Conservation (phyloP, 2,113 vertebrate genomes). For the Crotalus horridus region DNA sequence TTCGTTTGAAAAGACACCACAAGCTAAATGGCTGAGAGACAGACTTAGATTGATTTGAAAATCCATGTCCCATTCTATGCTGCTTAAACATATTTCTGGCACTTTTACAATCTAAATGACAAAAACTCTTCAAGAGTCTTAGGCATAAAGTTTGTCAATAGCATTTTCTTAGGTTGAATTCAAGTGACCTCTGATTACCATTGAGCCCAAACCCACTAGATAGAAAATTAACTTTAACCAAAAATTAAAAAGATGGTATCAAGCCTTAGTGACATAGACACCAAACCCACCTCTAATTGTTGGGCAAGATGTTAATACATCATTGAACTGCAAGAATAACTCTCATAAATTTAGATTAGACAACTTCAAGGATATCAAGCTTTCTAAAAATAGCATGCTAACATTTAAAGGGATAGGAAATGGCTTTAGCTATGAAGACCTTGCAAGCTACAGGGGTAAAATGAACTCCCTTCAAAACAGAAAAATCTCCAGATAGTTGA, state of each 20-base stretch:
- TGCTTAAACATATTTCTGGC: background rate
- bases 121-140: background rate
- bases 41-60: background rate
- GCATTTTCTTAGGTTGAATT: background rate
- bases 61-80: background rate
- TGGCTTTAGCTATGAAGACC: background rate
- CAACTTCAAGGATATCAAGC: background rate
- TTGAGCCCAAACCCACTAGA: background rate
- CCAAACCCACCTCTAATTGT: background rate
- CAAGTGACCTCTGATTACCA: background rate
- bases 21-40: background rate
- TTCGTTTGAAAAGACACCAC: background rate
- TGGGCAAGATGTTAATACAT: background rate
- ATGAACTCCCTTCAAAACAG: background rate
- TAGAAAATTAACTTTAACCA: background rate
- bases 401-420: background rate
- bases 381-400: background rate
- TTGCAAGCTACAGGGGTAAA: background rate
- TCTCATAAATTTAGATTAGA: background rate
- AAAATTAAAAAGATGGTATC: background rate
- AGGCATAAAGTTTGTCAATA: background rate
- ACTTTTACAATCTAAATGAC: background rate
- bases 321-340: background rate
- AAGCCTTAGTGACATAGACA: background rate
- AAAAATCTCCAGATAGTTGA: background rate